These are phyloP conservation scores for Schizothorax lantsangensis DNA, from an alignment of 2,797 vertebrate genomes.

Conservation along the genomic window DNA sequence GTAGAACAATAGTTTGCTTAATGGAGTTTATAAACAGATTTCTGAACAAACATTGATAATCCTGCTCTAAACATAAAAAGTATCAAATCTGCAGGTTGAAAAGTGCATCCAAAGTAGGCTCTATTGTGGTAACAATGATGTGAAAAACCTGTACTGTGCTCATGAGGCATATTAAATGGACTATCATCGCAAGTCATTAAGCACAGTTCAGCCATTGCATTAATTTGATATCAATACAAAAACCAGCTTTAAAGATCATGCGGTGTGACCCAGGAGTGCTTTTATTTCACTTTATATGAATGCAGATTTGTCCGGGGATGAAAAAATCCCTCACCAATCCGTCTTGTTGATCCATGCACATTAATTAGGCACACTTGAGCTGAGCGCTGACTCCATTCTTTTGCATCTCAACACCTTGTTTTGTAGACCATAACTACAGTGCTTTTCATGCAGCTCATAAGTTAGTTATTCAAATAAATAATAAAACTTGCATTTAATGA, in stretches of 20 bases:
- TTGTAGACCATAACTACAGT: neutral
- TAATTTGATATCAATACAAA: conserved; percentile 38
- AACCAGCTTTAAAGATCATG: conserved; percentile 22
- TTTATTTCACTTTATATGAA: conserved; percentile 13
- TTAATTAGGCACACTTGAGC: conserved; percentile 19
- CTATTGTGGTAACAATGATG: neutral
- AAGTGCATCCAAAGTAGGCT: neutral
- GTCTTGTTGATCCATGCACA: conserved; percentile 12
- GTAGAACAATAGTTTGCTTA: conserved; percentile 16
- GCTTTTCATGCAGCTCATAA: conserved; percentile 3
- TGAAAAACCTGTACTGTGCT: conserved; percentile 2
- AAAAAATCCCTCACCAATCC: conserved; percentile 8
- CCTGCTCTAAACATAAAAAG: neutral
- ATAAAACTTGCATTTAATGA: neutral
- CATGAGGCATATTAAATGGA: neutral
- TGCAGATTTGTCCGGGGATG: neutral
- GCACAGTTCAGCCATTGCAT: conserved; percentile 28
- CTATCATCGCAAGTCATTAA: conserved; percentile 25
- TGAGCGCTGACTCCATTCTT: neutral
- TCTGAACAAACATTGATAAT: conserved; percentile 16
- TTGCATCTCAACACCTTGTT: conserved; percentile 14
- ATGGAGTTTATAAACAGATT: neutral
- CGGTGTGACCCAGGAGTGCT: conserved; percentile 1
- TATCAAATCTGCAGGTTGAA: neutral
- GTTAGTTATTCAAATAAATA: neutral